Percentiles rank a stretch among this genome's conserved stretches.
Evolutionary conservation across 2,113 vertebrate species (phyloP).

Genomic region (Ophthalmolycus amberensis): DNA sequence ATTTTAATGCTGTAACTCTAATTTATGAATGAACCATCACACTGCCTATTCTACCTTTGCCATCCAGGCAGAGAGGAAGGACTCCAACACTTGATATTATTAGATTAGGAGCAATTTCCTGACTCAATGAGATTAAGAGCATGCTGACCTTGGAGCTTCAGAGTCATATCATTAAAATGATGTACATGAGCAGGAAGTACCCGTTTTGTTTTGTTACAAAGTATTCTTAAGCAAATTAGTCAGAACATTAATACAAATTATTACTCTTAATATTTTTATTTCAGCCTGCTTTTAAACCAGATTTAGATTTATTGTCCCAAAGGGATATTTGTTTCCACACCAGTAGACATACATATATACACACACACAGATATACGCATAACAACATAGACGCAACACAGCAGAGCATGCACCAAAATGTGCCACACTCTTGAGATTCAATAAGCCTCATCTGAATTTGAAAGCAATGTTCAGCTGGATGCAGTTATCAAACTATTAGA

Average conservation of each 20-base stretch:
- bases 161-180: conserved; percentile 62
- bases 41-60: conserved; percentile 57
- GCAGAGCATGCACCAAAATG: background rate
- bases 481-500: background rate
- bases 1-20: conserved; percentile 30
- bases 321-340: background rate
- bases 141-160: conserved; percentile 54
- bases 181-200: conserved; percentile 57
- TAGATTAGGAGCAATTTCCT: conserved; percentile 78
- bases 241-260: background rate
- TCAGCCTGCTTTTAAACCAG: background rate
- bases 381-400: background rate
- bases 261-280: background rate
- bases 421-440: background rate
- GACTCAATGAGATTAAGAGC: conserved; percentile 67
- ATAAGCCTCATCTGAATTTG: background rate
- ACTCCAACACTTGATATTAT: conserved; percentile 72
- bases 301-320: background rate
- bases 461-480: background rate
- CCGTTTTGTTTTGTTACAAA: background rate
- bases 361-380: background rate
- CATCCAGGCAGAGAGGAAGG: conserved; percentile 55
- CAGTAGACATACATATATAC: background rate
- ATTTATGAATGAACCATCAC: conserved; percentile 59
- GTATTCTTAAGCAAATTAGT: background rate